Base-by-base conservation (phyloP, 2,888 invertebrate species). In the Stratiomys singularior region DNA sequence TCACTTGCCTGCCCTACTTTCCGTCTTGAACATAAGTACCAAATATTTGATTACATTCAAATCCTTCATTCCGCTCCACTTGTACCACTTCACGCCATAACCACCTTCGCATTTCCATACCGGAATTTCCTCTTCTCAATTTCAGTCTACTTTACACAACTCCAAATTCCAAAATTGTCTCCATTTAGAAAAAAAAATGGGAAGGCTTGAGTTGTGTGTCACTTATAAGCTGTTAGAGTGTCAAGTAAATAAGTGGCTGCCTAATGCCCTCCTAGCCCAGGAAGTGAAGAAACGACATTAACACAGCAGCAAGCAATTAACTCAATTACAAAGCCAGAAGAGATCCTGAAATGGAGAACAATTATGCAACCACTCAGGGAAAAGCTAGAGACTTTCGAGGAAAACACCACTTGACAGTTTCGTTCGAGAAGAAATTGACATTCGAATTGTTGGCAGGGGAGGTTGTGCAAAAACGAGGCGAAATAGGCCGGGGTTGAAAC, bases 181-280 rank as follows among this genome's bases (percentile, higher is more conserved):
- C 1, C 37, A 37, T 37, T 37, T 37, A 37, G 9, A 37, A 9
- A 37, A 37, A 37, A 28, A 25, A n/a, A n/a, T n/a, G n/a, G 5
- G 37, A 37, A 37, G 37, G 37, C 37, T 37, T 37, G 37, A 37
- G 37, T 9, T 37, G 3, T 3, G 74, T 23, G 47, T 60, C 60
- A 60, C 58, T 23, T 21, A 30, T 37, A 74, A 74, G 74, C 74
- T 74, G 60, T 37, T 60, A 74, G 74, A 74, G 74, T 74, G 74
- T 74, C 74, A 74, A 58, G 74, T 60, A 60, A 74, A 74, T 74
- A 74, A 74, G 74, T 74, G 60, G 60, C 60, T 74, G 74, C 58
- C 58, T 30, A 74, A 74, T 58, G 25, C 58, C 56, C 37, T 37
- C 37, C 37, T 37, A 37, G 18, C 37, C 52, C 37, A 37, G 74